Evolutionary conservation across 2,113 vertebrate genomes (phyloP).

Genomic region (Hemiscyllium ocellatum): DNA sequence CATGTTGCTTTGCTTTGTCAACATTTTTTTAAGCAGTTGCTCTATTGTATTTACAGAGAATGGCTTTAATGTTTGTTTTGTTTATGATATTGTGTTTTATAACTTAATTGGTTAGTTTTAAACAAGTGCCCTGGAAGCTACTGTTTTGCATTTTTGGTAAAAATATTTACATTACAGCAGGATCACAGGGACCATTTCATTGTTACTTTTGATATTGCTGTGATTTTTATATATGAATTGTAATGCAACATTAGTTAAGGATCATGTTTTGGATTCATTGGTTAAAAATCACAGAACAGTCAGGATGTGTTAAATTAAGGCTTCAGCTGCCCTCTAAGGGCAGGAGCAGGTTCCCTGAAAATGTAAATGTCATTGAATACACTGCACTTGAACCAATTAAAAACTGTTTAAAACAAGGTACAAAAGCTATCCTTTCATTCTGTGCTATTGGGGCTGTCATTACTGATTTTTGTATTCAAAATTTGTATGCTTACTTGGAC

Average conservation of each 20-base stretch:
- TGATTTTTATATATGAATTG: constrained; percentile 38
- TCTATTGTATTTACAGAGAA: background rate
- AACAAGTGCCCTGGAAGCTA: constrained; percentile 34
- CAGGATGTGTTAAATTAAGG: background rate
- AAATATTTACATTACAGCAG: background rate
- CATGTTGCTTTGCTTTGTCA: background rate
- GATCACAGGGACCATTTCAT: constrained; percentile 37
- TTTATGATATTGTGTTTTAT: constrained; percentile 1
- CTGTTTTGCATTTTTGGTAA: constrained; percentile 23
- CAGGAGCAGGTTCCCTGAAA: no score
- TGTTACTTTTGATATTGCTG: constrained; percentile 40
- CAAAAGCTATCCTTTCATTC: background rate
- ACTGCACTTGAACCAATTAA: background rate
- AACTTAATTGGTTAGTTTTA: constrained; percentile 13
- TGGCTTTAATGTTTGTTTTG: constrained; percentile 3
- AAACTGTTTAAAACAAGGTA: background rate
- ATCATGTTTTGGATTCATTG: background rate
- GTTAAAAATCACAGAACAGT: background rate
- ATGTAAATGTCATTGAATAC: background rate
- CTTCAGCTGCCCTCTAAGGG: no score
- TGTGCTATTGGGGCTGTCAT: background rate
- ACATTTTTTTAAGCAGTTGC: constrained; percentile 11
- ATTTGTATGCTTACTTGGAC: background rate
- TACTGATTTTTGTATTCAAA: background rate
- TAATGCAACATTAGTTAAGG: background rate